Base-by-base conservation (phyloP, 1,140 invertebrate genomes). In the Leptoteleia sp. region DNA sequence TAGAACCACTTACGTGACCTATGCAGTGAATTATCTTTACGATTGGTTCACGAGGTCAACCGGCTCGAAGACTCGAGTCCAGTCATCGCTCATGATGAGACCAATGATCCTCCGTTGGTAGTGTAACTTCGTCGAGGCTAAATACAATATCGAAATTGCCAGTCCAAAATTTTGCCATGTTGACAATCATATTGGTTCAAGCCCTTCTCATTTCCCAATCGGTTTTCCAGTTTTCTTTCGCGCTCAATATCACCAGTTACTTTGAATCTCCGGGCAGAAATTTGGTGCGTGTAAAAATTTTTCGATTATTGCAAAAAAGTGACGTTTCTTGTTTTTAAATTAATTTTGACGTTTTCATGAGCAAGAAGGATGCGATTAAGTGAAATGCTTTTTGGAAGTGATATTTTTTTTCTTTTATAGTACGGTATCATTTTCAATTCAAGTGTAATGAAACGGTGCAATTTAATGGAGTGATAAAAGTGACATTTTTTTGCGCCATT, bases 11-110 rank as follows among this genome's bases (percentile, higher is more conserved):
- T 71, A 71, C 33, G 38, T 79, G 70, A 79, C 59, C 57, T 75
- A 79, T 65, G 54, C 62, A 57, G 25, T 65, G 59, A 71, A 64
- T 79, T 73, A 73, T 79, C 68, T 61, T 54, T 13, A 42, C 38
- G 68, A 71, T 62, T 79, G 59, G 71, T 70, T 79, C 76, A 79
- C 52, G 70, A 71, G 76, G 76, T 79, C 76, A 79, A 11, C 15
- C 38, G 38, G 76, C 16, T 38, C 12, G 31, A 45, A 65, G 76
- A 70, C 33, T 70, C 38, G 61, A 61, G 47, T 73, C n/a, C 76
- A 73, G 76, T 75, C 52, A 47, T 40, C 40, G 52, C 13, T 52
- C 59, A 45, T 9, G 50, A 71, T 70, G 65, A 64, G 43, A 75
- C 65, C 62, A 76, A 61, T 75, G 52, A 71, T 79, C 71, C 67